Base-by-base conservation (phyloP, 2,888 invertebrate genomes). In the Drosophila helvetica region DNA sequence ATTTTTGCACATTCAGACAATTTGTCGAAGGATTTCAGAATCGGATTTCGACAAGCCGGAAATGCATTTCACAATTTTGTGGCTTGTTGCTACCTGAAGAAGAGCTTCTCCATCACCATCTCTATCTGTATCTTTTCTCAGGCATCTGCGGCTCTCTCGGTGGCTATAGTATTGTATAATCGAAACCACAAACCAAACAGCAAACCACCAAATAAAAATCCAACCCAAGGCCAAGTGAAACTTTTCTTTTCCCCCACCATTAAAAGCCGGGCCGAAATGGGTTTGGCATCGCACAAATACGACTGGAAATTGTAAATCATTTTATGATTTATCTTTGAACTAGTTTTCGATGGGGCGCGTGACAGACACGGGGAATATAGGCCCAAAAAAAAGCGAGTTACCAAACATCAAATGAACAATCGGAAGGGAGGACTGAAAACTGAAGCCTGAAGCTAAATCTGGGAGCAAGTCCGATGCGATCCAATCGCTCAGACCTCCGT, bases 271-370 rank as follows among this genome's bases (percentile, higher is more conserved):
- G 66, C 56, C 66, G 30, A 55, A 66, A 67, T 66, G 65, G 65
- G 65, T 66, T 66, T 66, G 65, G 67, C 51, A 51, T 58, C 63
- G 48, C 47, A 48, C 48, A 63, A 62, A 63, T 63, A 63, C 50
- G 48, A 53, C 74, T 68, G 52, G 42, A 57, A 76, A 77, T 77
- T 69, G 60, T 72, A 77, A 73, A 76, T 66, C 64, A 67, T 73
- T 74, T 74, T 79, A 81, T 83, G 70, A 81, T 74, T 87, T 85
- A 83, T 85, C 75, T 60, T 62, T 75, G 86, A 69, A 79, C 86
- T 82, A 83, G 79, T 84, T 74, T 83, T 69, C 59, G 50, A 64
- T 69, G 50, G 47, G 61, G 77, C 78, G 76, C 80, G 73, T 65
- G 70, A 69, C 74, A 75, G 38, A 38, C 38, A 15, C 6, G 15